phyloP scores from a whole-genome alignment of 1,140 invertebrate genomes.

The Drosophila lacteicornis region DNA sequence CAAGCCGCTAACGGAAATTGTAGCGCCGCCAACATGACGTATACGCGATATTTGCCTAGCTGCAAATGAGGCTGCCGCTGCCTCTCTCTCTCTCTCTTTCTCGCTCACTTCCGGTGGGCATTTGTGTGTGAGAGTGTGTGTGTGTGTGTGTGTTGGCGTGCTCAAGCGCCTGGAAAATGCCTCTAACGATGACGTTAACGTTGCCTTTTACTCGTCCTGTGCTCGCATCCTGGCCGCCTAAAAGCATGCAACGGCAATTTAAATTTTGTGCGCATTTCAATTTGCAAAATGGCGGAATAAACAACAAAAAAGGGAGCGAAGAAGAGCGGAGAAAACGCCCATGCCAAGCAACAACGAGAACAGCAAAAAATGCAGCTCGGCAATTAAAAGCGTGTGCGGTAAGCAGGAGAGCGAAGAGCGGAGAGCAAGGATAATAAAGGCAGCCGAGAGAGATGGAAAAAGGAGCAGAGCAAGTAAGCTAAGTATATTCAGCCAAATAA shows the following conservation, averaged over 20 bases:
- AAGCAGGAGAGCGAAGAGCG: neutral
- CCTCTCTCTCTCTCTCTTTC: neutral
- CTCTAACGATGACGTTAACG: constrained; percentile 72
- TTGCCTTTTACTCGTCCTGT: constrained; percentile 28
- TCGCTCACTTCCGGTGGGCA: constrained; percentile 12
- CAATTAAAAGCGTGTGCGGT: constrained; percentile 37
- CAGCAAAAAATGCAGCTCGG: constrained; percentile 15
- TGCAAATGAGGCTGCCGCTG: constrained; percentile 55
- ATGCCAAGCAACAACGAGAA: constrained; percentile 33
- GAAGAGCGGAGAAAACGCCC: neutral
- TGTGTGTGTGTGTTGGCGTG: constrained; percentile 44
- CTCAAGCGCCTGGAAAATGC: constrained; percentile 80
- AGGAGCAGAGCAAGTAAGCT: constrained; percentile 1
- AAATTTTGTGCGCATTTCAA: constrained; percentile 77
- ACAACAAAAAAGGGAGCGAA: constrained; percentile 27
- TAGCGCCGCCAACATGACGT: constrained; percentile 72
- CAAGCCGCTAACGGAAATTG: constrained; percentile 77
- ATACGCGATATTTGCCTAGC: constrained; percentile 76
- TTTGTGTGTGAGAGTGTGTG: constrained; percentile 13
- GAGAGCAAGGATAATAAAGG: neutral
- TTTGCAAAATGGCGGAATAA: constrained; percentile 65
- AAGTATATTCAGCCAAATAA: neutral
- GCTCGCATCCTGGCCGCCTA: constrained; percentile 46
- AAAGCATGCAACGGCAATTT: constrained; percentile 76
- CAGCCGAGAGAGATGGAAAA: no score